A percentile compares a stretch with the other conserved stretches of the same genome.
These are phyloP conservation scores for Ceuthmochares aereus DNA, from an alignment of 2,113 vertebrate genomes.

Conservation along the genomic window DNA sequence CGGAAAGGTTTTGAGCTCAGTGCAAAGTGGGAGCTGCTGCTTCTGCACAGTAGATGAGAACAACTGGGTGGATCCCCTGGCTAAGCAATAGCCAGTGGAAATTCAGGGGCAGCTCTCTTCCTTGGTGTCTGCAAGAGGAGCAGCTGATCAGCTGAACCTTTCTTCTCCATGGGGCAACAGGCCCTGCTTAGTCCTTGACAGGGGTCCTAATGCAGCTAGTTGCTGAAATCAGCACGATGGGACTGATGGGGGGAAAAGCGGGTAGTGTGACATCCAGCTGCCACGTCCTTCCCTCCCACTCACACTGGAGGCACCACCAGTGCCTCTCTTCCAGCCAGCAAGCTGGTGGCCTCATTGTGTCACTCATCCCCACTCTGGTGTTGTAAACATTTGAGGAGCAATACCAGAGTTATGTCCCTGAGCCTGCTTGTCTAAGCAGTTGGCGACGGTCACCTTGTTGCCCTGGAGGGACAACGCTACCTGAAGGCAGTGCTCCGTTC, in stretches of 20 bases:
- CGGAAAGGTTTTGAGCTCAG: not conserved
- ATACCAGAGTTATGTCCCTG: not conserved
- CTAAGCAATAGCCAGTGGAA: not conserved
- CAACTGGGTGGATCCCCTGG: rapidly evolving
- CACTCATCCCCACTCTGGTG: not conserved
- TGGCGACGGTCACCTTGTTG: not conserved
- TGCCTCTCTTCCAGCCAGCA: not conserved
- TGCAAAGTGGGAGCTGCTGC: not conserved
- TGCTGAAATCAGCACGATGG: not conserved
- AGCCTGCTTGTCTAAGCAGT: not conserved
- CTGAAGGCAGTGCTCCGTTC: rapidly evolving
- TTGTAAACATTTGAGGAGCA: not conserved
- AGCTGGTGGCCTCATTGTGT: not conserved
- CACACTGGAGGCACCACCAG: not conserved
- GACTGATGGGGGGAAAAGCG: not conserved
- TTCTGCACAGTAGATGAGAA: not conserved
- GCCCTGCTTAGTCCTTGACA: not conserved
- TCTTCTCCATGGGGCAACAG: not conserved
- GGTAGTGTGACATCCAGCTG: not conserved
- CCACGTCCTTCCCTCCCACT: not conserved
- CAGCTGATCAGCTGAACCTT: not conserved
- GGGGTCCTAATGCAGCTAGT: not conserved
- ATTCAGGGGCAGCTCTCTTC: not conserved
- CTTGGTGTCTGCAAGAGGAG: not conserved
- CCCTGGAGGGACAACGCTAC: not conserved